Conservation (phyloP, 2,888 invertebrate species). For the Hyalella azteca region DNA sequence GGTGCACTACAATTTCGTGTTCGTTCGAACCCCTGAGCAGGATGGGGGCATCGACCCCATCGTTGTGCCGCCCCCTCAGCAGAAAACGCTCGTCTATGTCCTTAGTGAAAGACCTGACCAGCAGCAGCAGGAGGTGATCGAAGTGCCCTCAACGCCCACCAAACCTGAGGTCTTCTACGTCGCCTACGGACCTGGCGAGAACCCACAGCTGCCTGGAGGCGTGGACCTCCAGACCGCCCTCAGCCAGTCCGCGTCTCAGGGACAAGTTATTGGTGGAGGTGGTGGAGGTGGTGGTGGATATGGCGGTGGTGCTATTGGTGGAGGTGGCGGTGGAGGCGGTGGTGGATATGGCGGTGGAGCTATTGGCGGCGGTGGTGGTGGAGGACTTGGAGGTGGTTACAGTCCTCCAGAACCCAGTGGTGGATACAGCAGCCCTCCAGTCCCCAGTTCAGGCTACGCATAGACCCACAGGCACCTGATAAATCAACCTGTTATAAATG, state of each 20-base stretch:
- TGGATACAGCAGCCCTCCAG: not conserved
- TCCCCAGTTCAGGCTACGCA: conserved; percentile 7
- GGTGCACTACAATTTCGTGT: conserved; percentile 44
- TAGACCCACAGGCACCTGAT: not conserved
- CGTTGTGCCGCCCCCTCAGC: conserved; percentile 44
- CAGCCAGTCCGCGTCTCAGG: conserved; percentile 12
- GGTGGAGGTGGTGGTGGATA: conserved; percentile 5
- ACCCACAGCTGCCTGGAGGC: conserved; percentile 37
- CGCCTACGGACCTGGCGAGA: conserved; percentile 23
- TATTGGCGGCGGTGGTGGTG: not conserved
- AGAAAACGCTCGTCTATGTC: conserved; percentile 47
- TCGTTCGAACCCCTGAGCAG: conserved; percentile 46
- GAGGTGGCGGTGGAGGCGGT: not conserved
- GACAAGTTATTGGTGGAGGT: conserved; percentile 28
- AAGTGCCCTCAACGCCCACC: conserved; percentile 35
- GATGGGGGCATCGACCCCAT: conserved; percentile 29
- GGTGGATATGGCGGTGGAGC: not conserved
- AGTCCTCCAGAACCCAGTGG: not conserved
- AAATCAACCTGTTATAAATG: not conserved
- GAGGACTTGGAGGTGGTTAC: not conserved
- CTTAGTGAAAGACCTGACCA: conserved; percentile 39
- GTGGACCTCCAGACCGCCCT: conserved; percentile 26
- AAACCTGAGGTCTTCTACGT: conserved; percentile 40
- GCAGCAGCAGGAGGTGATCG: conserved; percentile 35
- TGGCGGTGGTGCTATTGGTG: not conserved